phyloP scores from a whole-genome alignment of 2,888 invertebrate species.

The Drosophila mimetica region DNA sequence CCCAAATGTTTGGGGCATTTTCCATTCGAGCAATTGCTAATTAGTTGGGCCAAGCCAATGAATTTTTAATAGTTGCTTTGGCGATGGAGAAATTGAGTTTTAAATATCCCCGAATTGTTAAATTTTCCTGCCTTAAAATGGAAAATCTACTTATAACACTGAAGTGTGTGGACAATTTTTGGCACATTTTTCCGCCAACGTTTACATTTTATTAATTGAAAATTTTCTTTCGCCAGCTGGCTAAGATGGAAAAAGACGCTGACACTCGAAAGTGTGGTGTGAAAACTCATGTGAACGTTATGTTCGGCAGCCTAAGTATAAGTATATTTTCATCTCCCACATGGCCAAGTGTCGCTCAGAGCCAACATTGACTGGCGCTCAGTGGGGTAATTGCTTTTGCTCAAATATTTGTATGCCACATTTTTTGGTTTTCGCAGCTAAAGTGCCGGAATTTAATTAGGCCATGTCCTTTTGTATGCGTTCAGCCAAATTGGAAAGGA shows the following conservation, averaged over 20 bases:
- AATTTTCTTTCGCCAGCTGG: conserved; percentile 24
- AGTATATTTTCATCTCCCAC: conserved; percentile 9
- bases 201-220: conserved; percentile 72
- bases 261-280: conserved; percentile 48
- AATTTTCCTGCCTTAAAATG: not conserved
- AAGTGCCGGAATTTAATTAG: conserved; percentile 62
- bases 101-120: not conserved
- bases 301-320: conserved; percentile 6
- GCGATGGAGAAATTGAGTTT: conserved; percentile 19
- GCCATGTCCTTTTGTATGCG: conserved; percentile 23
- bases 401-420: conserved; percentile 54
- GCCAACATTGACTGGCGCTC: conserved; percentile 18
- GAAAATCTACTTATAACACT: not conserved
- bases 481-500: conserved; percentile 4
- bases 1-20: conserved; percentile 35
- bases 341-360: conserved; percentile 9
- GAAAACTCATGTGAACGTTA: conserved; percentile 16
- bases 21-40: conserved; percentile 48
- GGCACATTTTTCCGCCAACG: conserved; percentile 47
- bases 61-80: conserved; percentile 29
- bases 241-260: conserved; percentile 25
- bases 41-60: conserved; percentile 37
- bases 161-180: conserved; percentile 30
- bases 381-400: conserved; percentile 59
- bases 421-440: conserved; percentile 30